Evolutionary conservation across 2,888 invertebrate genomes (phyloP), one percentile per base, ranked within the genome.

Genomic region (Dryomyza anilis): DNA sequence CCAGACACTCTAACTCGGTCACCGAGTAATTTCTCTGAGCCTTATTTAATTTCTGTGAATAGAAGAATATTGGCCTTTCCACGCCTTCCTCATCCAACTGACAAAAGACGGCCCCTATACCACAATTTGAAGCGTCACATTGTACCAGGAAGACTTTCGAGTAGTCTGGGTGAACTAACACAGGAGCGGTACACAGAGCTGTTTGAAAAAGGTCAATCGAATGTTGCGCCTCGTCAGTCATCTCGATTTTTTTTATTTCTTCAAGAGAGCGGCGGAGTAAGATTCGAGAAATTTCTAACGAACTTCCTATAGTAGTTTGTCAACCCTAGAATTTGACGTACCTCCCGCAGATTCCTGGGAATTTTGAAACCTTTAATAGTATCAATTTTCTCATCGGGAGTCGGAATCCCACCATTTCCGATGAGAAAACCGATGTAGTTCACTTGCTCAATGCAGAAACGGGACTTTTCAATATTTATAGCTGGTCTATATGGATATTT

Each of bases 61-160:
- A 60, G 57, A 43, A 66, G 5, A 66, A 63, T 3, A 67, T 52
- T 2, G 65, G 63, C 25, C 53, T 33, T 59, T 69, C 69, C 6
- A 30, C 25, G 7, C 59, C 60, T 5, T 65, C 23, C 12, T 55
- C 58, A 36, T 53, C 53, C 7, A 45, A 39, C 45, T 69, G 66
- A 16, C 36, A 58, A 10, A 67, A 48, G 5, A 67, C 65, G 1
- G 56, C 63, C 6, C 65, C 67, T 43, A 70, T 57, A 1, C 65
- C 69, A 16, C 29, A 57, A 7, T 59, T 43, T 12, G 50, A 52
- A 8, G 67, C 67, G 45, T 70, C 70, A 43, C 69, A 70, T 23
- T 67, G 64, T 29, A 66, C 52, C 12, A 23, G 45, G 30, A 68
- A 70, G 5, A 55, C 64, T 56, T 64, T 62, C 8, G 10, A 25